These are phyloP conservation scores for Dipodomys merriami DNA, from an alignment of 2,113 vertebrate species.

Conservation along the genomic window DNA sequence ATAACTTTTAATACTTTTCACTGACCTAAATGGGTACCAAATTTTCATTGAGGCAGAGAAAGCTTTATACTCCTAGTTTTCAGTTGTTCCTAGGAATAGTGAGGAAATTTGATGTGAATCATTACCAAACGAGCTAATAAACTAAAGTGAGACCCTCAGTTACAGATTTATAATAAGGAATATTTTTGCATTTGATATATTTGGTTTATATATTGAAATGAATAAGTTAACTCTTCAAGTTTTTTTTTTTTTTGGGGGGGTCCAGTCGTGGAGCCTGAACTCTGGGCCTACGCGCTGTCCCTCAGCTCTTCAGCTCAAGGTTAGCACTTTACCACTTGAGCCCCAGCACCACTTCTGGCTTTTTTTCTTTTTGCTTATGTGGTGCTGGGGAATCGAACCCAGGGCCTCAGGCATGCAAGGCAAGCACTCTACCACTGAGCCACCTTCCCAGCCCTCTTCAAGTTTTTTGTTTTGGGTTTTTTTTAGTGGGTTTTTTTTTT, in stretches of 20 bases:
- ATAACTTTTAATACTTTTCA: constrained; percentile 66
- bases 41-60: not conserved
- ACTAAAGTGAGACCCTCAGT: not conserved
- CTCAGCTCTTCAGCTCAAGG: too few relatives aligned
- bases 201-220: not conserved
- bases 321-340: too few relatives aligned
- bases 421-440: too few relatives aligned
- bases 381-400: too few relatives aligned
- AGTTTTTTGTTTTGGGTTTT: not conserved
- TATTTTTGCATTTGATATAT: not conserved
- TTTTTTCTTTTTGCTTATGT: too few relatives aligned
- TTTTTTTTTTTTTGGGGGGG: too few relatives aligned
- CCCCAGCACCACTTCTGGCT: too few relatives aligned
- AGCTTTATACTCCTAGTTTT: not conserved
- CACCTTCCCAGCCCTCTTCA: too few relatives aligned
- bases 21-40: not conserved
- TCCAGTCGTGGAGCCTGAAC: too few relatives aligned
- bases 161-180: constrained; percentile 23
- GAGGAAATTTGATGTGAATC: not conserved
- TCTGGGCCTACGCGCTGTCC: too few relatives aligned
- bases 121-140: not conserved
- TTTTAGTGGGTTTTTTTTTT: too few relatives aligned
- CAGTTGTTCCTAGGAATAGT: not conserved
- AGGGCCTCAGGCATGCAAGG: too few relatives aligned
- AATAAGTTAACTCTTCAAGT: not conserved